Evolutionary conservation across 2,888 invertebrate species (phyloP), one percentile per base, ranked within the genome.

Genomic region (Teleogryllus oceanicus): DNA sequence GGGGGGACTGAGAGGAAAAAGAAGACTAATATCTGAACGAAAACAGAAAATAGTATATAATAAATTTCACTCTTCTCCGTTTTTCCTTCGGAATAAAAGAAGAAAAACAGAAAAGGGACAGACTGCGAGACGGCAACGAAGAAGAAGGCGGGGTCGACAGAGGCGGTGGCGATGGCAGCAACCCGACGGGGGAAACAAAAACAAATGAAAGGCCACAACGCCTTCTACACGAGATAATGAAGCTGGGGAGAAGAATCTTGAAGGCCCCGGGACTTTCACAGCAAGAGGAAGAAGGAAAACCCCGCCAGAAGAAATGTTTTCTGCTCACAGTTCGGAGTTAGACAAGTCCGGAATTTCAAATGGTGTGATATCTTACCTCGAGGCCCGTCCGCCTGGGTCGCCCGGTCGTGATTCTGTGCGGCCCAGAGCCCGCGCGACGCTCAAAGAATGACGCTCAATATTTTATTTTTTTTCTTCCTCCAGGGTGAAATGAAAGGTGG

Each of bases 291-390:
- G 62, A 62, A 62, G 62, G 62, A 62, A 62, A 62, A 62, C 62
- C 4, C 62, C 62, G 18, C 62, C 62, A 62, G 18, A 62, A 62
- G 62, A 62, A 62, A 62, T 62, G 62, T 62, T 4, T 62, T 62
- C 62, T 62, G 62, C 62, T 62, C 62, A 62, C 62, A 62, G 62
- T 62, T 62, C 62, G 62, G 62, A 62, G 62, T 62, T 62, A 62
- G 62, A 62, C 62, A 62, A 62, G 62, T 62, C 62, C 18, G 62
- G 62, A 62, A 62, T 62, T 62, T 62, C 62, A 62, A 62, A 62
- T 62, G 62, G 62, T 62, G 62, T 62, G 62, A 62, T 62, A 62
- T 62, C 62, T 62, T 62, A 62, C 62, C 62, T 62, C 62, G 62
- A 62, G 62, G 16, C 18, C 18, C 62, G 62, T 16, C 16, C 62